Evolutionary conservation across 2,888 invertebrate genomes (phyloP), one percentile per base, ranked within the genome.

Genomic region (Hirudinaria manillensis): DNA sequence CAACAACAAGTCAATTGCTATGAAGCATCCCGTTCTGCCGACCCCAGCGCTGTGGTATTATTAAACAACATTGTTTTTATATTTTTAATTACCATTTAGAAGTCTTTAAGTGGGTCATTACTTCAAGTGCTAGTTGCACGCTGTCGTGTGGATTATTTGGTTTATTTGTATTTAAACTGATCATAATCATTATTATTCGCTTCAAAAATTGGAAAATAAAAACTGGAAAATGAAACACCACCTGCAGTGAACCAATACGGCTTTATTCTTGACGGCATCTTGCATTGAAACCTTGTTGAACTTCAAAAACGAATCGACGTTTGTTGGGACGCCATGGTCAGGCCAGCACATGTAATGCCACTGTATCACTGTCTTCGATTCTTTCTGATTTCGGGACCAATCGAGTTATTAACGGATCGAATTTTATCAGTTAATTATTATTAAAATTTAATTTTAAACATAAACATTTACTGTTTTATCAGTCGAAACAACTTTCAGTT

Each of bases 311-410:
- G 61, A 61, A 24, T 61, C 24, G 7, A 61, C 29, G n/a, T 61
- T 29, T 27, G 61, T 61, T 29, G 61, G 61, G 13, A 61, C 29
- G 7, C 61, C 61, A 10, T 61, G 61, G 19, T 61, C 61, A 61
- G 61, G 61, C 61, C 61, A 61, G 61, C 61, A 61, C 24, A 61
- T 24, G 61, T 61, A 61, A 29, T 61, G 61, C 61, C 61, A 61
- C 10, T 61, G 61, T 1, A n/a, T 29, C 10, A 61, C 61, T 61
- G 24, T 24, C 19, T 61, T 61, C 13, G 61, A 27, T 16, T 61
- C 10, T 61, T 61, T 24, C 61, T 61, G 61, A 45, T 6, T n/a
- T 16, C 45, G 16, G 16, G 16, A 45, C 10, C 1, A 45, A 45
- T 45, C 45, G 16, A 45, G 13, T 45, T 45, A 45, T 45, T n/a